These are phyloP conservation scores for Conchocele bisecta DNA, from an alignment of 2,888 invertebrate species.

Conservation along the genomic window DNA sequence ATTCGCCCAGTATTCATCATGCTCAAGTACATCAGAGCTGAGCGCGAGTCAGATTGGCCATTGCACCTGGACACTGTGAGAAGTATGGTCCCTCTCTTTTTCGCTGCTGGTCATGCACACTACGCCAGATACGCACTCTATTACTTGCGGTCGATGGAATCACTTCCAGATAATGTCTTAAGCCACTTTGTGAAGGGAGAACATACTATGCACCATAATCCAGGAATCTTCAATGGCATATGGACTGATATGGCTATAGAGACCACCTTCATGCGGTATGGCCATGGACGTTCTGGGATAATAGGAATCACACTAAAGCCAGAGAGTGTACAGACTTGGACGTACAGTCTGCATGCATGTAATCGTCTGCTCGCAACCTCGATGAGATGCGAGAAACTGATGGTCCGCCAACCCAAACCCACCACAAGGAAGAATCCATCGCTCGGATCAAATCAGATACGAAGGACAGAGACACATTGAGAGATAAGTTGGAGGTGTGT, in stretches of 20 bases:
- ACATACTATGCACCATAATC: constrained; percentile 57
- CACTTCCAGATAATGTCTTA: constrained; percentile 31
- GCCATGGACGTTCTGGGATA: constrained; percentile 57
- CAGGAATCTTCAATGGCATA: constrained; percentile 62
- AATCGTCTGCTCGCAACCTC: too few relatives aligned
- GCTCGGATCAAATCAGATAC: too few relatives aligned
- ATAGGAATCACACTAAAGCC: constrained; percentile 52
- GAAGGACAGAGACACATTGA: too few relatives aligned
- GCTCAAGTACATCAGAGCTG: constrained; percentile 51
- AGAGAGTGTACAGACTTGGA: constrained; percentile 40
- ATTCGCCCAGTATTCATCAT: constrained; percentile 59
- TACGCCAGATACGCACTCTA: constrained; percentile 59
- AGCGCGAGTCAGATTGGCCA: constrained; percentile 56
- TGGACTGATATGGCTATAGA: constrained; percentile 64
- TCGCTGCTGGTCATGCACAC: constrained; percentile 56
- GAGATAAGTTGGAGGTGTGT: too few relatives aligned
- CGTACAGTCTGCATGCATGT: too few relatives aligned
- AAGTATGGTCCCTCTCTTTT: constrained; percentile 59
- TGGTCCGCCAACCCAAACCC: too few relatives aligned
- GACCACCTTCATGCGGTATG: constrained; percentile 65
- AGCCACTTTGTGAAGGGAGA: constrained; percentile 47
- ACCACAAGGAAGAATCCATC: too few relatives aligned
- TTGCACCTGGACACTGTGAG: constrained; percentile 49
- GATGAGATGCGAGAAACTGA: too few relatives aligned
- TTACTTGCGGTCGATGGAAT: constrained; percentile 56